A percentile compares a stretch with the other conserved stretches of the same genome.
phyloP scores from a whole-genome alignment of 1,140 invertebrate species.

The Pemphigus obesinymphae region DNA sequence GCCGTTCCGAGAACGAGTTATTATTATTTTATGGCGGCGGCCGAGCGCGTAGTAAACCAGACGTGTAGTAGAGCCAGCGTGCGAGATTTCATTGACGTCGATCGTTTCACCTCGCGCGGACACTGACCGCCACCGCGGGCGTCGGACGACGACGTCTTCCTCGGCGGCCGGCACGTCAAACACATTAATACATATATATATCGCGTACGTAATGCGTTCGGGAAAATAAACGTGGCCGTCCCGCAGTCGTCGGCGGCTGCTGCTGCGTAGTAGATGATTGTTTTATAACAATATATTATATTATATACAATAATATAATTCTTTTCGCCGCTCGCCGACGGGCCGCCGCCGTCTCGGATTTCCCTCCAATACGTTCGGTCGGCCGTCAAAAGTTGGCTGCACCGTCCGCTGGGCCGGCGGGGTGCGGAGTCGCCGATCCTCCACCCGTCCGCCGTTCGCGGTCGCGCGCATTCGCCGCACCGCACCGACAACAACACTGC shows the following conservation, averaged over 20 bases:
- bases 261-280: neutral
- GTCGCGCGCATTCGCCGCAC: constrained; percentile 1
- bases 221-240: neutral
- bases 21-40: neutral
- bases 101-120: neutral
- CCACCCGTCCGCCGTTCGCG: neutral
- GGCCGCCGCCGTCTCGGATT: neutral
- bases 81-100: neutral
- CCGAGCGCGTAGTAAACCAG: neutral
- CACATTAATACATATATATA: neutral
- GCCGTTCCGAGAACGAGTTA: neutral
- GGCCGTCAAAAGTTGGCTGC: neutral
- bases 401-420: neutral
- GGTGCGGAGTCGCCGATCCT: neutral
- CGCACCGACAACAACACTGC: constrained; percentile 21
- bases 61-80: neutral
- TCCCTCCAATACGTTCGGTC: neutral
- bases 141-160: neutral
- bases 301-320: no score
- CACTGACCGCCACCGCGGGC: neutral
- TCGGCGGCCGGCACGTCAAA: no score
- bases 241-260: neutral
- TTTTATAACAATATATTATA: no score
- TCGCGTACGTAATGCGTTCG: no score
- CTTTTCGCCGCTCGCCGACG: neutral